Conservation (phyloP, 2,888 invertebrate genomes). For the Drosophila stalkeri region DNA sequence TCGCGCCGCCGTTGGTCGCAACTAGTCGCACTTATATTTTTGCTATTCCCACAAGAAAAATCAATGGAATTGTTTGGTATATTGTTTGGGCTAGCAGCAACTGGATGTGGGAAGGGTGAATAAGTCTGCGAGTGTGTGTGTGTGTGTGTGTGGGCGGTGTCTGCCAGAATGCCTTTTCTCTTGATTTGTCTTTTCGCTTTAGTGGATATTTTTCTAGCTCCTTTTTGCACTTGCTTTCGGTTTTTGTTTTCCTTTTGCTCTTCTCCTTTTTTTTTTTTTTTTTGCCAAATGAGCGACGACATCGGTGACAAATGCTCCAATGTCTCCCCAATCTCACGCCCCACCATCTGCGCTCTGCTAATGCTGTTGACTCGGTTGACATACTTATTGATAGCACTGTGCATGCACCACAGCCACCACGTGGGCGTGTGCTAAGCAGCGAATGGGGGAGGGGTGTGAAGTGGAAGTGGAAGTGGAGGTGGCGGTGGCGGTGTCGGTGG, state of each 20-base stretch:
- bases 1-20: constrained; percentile 11
- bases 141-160: constrained; percentile 7
- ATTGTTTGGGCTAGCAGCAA: constrained; percentile 50
- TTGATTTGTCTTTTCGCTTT: constrained; percentile 58
- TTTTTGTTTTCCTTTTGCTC: constrained; percentile 20
- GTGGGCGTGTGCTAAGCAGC: constrained; percentile 13
- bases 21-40: constrained; percentile 50
- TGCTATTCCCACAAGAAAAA: constrained; percentile 77
- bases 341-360: constrained; percentile 25
- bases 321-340: constrained; percentile 2
- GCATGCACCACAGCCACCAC: constrained; percentile 36
- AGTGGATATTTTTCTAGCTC: constrained; percentile 36
- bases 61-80: constrained; percentile 79
- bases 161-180: constrained; percentile 47
- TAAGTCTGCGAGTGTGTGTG: not conserved
- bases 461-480: no score
- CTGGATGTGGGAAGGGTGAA: not conserved
- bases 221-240: constrained; percentile 26
- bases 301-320: constrained; percentile 54
- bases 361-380: constrained; percentile 66
- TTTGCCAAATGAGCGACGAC: constrained; percentile 69
- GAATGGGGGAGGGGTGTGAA: not conserved
- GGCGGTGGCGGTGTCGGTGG: not conserved
- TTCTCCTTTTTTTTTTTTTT: constrained; percentile 28
- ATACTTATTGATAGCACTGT: constrained; percentile 71